These are phyloP conservation scores for Metacarcinus magister DNA, from an alignment of 2,888 invertebrate genomes.

Conservation along the genomic window DNA sequence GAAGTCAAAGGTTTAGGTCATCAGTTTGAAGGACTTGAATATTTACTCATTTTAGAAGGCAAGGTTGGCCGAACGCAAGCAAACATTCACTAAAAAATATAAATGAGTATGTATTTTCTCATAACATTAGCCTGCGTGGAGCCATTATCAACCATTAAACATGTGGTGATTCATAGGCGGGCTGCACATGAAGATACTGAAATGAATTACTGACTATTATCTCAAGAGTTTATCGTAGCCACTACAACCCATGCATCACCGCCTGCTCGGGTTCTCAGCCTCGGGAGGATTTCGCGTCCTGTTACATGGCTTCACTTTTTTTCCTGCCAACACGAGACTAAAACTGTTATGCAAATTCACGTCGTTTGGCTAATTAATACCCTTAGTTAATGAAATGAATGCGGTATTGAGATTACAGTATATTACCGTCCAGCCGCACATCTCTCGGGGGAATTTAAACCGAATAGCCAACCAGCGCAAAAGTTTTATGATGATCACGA, in stretches of 20 bases:
- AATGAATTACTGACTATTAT: background rate
- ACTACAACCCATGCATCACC: too few species aligned
- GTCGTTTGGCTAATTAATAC: background rate
- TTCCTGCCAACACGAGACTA: background rate
- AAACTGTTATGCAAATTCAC: background rate
- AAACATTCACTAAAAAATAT: too few species aligned
- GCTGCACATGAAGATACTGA: background rate
- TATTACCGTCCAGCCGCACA: background rate
- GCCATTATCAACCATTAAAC: too few species aligned
- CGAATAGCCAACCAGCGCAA: background rate
- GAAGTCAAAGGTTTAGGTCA: too few species aligned
- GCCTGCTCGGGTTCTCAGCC: background rate
- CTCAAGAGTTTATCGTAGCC: too few species aligned
- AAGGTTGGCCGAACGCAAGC: too few species aligned
- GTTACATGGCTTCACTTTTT: background rate
- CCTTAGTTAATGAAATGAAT: background rate
- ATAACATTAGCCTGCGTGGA: too few species aligned
- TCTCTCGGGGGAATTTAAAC: background rate
- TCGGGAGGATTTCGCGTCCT: background rate
- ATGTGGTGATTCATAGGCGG: too few species aligned
- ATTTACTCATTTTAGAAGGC: too few species aligned
- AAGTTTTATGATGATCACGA: background rate
- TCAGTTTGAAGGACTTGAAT: too few species aligned
- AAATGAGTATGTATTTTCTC: too few species aligned
- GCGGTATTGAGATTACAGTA: constrained; percentile 11